A percentile compares a stretch with the other conserved stretches of the same genome.
These are phyloP conservation scores for Tridacna gigas DNA, from an alignment of 2,888 invertebrate genomes.

Conservation along the genomic window DNA sequence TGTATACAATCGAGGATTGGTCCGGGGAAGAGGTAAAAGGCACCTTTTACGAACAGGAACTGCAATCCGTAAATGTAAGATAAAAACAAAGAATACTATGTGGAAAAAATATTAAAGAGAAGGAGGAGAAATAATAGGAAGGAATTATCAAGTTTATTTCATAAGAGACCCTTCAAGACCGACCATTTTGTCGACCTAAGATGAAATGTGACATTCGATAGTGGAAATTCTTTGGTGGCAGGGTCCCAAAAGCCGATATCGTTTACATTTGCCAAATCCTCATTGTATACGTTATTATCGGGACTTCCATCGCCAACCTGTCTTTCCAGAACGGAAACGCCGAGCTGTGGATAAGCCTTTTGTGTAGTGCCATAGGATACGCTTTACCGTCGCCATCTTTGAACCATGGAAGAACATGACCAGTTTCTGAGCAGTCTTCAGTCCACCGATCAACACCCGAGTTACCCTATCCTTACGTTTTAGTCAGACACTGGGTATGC, in stretches of 20 bases:
- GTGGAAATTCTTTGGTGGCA: conserved; percentile 41
- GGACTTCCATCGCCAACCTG: conserved; percentile 45
- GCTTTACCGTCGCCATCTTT: conserved; percentile 25
- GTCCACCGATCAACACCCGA: background rate
- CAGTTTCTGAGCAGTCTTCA: background rate
- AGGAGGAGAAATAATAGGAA: conserved; percentile 26
- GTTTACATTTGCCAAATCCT: conserved; percentile 54
- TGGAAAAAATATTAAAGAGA: conserved; percentile 50
- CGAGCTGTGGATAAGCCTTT: conserved; percentile 40
- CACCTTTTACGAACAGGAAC: conserved; percentile 51
- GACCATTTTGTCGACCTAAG: background rate
- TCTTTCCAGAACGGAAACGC: conserved; percentile 34
- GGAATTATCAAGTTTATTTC: conserved; percentile 27
- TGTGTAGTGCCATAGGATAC: conserved; percentile 41
- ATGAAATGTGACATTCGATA: background rate
- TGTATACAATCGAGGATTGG: conserved; percentile 47
- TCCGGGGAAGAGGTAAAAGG: conserved; percentile 41
- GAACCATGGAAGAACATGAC: background rate
- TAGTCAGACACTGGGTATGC: background rate
- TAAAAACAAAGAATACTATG: conserved; percentile 33
- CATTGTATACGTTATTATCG: conserved; percentile 42
- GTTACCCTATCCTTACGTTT: background rate
- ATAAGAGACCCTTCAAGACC: background rate
- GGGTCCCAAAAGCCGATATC: conserved; percentile 49
- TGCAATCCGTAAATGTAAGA: conserved; percentile 51